Conservation (phyloP, 2,888 invertebrate genomes). For the Carpatolechia fugitivella region DNA sequence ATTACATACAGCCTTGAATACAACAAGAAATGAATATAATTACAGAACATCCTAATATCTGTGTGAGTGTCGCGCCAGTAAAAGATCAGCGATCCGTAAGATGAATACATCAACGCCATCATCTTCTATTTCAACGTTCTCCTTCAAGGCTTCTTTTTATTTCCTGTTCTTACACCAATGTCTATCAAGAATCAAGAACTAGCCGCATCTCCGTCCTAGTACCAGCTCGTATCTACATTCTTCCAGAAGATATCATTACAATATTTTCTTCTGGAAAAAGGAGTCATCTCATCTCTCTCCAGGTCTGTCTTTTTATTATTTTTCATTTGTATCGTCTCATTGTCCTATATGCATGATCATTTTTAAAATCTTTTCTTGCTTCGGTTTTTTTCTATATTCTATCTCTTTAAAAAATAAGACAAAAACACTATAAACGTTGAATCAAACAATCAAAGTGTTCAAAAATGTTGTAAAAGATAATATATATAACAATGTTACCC, state of each 20-base stretch:
- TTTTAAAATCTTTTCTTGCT: not conserved
- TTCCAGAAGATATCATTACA: no score
- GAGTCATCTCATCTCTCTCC: no score
- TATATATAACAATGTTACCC: not conserved
- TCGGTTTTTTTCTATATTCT: not conserved
- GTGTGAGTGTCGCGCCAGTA: no score
- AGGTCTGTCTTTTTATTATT: no score
- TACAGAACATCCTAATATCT: not conserved
- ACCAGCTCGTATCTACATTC: no score
- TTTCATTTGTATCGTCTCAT: not conserved
- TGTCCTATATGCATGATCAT: not conserved
- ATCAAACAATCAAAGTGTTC: not conserved
- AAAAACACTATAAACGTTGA: not conserved
- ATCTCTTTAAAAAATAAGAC: not conserved
- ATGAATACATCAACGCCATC: no score
- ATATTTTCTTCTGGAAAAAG: no score
- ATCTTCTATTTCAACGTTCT: no score
- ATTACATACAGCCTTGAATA: conserved; percentile 44
- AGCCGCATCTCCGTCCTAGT: no score
- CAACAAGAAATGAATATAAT: not conserved
- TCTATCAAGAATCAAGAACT: no score
- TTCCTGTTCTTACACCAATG: not conserved
- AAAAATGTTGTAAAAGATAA: not conserved
- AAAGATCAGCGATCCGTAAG: no score
- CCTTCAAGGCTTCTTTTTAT: not conserved